Percentiles rank a stretch among this genome's conserved stretches.
These are phyloP conservation scores for Sipha maydis DNA, from an alignment of 2,888 invertebrate species.

Conservation along the genomic window DNA sequence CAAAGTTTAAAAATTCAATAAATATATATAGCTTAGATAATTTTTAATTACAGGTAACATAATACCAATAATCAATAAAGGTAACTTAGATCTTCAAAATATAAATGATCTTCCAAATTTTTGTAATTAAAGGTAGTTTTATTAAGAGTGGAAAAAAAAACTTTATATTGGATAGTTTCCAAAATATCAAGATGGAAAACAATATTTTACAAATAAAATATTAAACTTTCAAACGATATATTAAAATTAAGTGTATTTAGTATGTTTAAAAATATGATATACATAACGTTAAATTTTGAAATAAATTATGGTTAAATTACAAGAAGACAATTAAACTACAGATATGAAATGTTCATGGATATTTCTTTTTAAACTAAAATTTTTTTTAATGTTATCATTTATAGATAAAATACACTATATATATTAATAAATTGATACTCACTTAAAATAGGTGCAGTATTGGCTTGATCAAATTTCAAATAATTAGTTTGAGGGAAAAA, in stretches of 20 bases:
- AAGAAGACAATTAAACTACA: too few species aligned
- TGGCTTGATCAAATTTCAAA: conserved; percentile 82
- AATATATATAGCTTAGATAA: too few species aligned
- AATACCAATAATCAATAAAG: too few species aligned
- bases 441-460: conserved; percentile 78
- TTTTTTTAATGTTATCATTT: too few species aligned
- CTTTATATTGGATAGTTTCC: not conserved
- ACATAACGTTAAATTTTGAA: too few species aligned
- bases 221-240: not conserved
- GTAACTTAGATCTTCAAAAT: too few species aligned
- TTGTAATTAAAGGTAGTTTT: too few species aligned
- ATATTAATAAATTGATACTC: conserved; percentile 67
- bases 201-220: not conserved
- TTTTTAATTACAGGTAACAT: too few species aligned
- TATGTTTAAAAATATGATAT: not conserved
- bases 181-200: not conserved
- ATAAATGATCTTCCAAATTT: too few species aligned
- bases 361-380: not conserved
- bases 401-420: not conserved
- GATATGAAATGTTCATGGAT: not conserved
- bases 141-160: too few species aligned
- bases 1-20: too few species aligned
- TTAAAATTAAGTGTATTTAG: not conserved
- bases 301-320: too few species aligned
- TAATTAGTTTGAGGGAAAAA: conserved; percentile 71